Evolutionary conservation across 1,140 invertebrate species (phyloP).

Genomic region (Polyergus mexicanus): DNA sequence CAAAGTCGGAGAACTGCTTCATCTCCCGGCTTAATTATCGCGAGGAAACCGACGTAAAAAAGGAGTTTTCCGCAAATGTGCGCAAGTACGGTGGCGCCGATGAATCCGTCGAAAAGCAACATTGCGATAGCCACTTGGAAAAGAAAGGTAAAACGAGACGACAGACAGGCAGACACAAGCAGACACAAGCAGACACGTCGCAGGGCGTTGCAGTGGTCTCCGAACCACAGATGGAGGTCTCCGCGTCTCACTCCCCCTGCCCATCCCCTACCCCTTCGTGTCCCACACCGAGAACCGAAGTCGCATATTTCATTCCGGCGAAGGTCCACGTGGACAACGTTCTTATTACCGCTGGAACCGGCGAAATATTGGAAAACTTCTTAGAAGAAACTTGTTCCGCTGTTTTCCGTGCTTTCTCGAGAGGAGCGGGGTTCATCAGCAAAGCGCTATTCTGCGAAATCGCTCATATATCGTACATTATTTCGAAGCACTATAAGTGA

Average conservation of each 20-base stretch:
- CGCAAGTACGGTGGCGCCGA: conserved; percentile 14
- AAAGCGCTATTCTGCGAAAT: conserved; percentile 18
- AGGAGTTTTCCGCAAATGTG: conserved; percentile 11
- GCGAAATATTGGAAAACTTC: conserved; percentile 67
- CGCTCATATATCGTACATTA: conserved; percentile 21
- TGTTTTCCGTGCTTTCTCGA: conserved; percentile 22
- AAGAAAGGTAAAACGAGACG: conserved; percentile 21
- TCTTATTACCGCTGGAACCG: conserved; percentile 60
- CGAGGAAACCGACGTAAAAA: neutral
- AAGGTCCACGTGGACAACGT: conserved; percentile 43
- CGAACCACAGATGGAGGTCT: conserved; percentile 56
- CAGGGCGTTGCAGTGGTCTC: conserved; percentile 29
- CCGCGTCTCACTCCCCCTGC: neutral
- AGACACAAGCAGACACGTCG: conserved; percentile 12
- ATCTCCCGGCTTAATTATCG: conserved; percentile 40
- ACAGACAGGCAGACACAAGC: too few species aligned
- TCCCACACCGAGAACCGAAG: neutral
- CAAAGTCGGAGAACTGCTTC: neutral
- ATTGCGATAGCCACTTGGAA: conserved; percentile 38
- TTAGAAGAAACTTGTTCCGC: conserved; percentile 48
- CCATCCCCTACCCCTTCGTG: neutral
- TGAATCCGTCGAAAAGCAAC: conserved; percentile 58
- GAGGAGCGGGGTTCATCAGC: conserved; percentile 48
- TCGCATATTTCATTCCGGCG: conserved; percentile 54
- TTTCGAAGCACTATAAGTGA: neutral